Conservation (phyloP, 1,140 invertebrate genomes). For the Agrilus planipennis region DNA sequence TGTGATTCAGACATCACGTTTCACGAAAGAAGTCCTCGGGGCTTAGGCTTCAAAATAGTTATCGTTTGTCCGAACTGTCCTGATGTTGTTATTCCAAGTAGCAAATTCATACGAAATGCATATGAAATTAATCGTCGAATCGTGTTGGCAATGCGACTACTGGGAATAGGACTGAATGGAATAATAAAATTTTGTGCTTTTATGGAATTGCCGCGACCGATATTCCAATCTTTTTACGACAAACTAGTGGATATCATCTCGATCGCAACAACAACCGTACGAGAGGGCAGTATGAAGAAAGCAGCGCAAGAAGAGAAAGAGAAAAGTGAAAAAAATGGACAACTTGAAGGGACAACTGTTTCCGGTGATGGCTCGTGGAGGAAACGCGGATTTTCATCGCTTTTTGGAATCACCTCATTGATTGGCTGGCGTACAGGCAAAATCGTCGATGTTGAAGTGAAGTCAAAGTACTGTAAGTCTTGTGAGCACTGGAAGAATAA, state of each 20-base stretch:
- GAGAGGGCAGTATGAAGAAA: constrained; percentile 3
- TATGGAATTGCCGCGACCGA: constrained; percentile 13
- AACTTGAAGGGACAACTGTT: constrained; percentile 15
- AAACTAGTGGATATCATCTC: constrained; percentile 8
- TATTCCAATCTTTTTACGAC: constrained; percentile 9
- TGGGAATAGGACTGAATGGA: constrained; percentile 15
- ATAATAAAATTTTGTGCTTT: constrained; percentile 16
- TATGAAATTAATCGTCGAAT: constrained; percentile 21
- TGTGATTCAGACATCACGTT: not conserved
- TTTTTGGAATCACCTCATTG: constrained; percentile 18
- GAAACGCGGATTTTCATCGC: constrained; percentile 21
- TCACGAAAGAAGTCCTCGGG: not conserved
- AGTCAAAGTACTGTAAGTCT: constrained; percentile 15
- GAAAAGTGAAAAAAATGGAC: constrained; percentile 9
- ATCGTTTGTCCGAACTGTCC: not conserved
- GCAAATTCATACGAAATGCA: constrained; percentile 11
- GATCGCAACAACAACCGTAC: constrained; percentile 11
- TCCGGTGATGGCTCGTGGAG: constrained; percentile 20
- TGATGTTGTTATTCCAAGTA: constrained; percentile 10
- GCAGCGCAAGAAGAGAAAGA: constrained; percentile 9
- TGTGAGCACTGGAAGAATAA: constrained; percentile 15
- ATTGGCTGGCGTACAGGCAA: constrained; percentile 18
- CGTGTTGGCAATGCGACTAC: constrained; percentile 16
- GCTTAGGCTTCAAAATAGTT: not conserved
- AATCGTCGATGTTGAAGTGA: constrained; percentile 20